Base-by-base conservation (phyloP, 1,140 invertebrate species). In the Euglossa dilemma region DNA sequence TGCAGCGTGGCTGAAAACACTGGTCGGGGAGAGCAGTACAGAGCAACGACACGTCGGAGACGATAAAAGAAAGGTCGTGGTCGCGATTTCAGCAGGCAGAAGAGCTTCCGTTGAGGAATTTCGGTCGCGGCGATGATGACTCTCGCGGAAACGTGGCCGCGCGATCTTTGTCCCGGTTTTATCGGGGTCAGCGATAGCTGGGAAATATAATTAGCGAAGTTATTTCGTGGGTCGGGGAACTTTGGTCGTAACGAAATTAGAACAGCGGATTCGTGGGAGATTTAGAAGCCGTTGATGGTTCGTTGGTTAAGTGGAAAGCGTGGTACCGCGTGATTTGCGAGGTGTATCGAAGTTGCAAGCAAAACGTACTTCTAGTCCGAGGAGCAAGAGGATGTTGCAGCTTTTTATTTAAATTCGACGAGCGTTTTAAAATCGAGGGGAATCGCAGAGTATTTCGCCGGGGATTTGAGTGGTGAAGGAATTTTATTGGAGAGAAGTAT, bases 151-250 rank as follows among this genome's bases (percentile, higher is more conserved):
- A 36, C 36, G 36, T 36, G 36, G 36, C 36, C 4, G 36, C 36
- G 59, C n/a, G 57, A 76, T 69, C 69, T 80, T 83, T 74, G 79
- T 57, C 76, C 83, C 71, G 72, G 79, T 85, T 87, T 85, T 85
- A 85, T 87, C 84, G 85, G 47, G 85, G 85, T 77, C 84, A 67
- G 56, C 73, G 84, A 86, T 87, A 87, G 77, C 73, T 73, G 85
- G 82, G 81, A 85, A 73, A 70, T 72, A 56, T 73, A 84, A 85
- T 72, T 64, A 73, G 63, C 85, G 20, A 25, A 72, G 43, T 28
- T 20, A 14, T 69, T 11, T 3, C 36, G 23, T 16, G 50, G 64
- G 64, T 69, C 76, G 66, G 12, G 64, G 63, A 67, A 45, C 63
- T 43, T 52, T 9, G n/a, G 18, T 45, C 36, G 16, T 54, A 67